Percentiles rank a stretch among this genome's conserved stretches.
Evolutionary conservation across 1,140 invertebrate genomes (phyloP).

Genomic region (Myzus persicae): DNA sequence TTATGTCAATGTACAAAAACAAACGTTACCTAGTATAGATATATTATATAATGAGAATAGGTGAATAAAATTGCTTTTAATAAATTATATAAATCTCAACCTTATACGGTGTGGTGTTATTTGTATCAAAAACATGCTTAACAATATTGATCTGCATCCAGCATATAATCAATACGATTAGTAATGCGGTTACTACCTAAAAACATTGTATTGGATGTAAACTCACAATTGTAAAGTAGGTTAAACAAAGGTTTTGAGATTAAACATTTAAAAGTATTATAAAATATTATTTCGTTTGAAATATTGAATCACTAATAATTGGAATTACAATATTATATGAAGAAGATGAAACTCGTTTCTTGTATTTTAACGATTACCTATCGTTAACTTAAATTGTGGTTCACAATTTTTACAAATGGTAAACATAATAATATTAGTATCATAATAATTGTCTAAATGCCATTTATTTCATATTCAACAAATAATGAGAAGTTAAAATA

Average conservation of each 20-base stretch:
- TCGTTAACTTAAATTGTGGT: neutral
- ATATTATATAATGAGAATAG: neutral
- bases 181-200: neutral
- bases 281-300: too few species aligned
- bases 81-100: neutral
- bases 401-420: neutral
- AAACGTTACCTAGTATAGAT: too few species aligned
- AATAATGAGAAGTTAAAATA: neutral
- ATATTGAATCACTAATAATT: neutral
- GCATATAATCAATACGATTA: neutral
- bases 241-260: neutral
- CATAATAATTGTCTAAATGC: neutral
- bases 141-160: neutral
- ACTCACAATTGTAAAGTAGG: neutral
- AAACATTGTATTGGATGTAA: neutral
- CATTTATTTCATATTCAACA: neutral
- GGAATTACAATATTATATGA: neutral
- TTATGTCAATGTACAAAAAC: too few species aligned
- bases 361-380: neutral
- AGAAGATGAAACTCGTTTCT: neutral
- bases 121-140: neutral
- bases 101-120: neutral
- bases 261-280: neutral
- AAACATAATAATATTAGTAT: neutral
- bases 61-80: neutral